phyloP scores from a whole-genome alignment of 2,797 vertebrate species.

The Pelodytes ibericus region DNA sequence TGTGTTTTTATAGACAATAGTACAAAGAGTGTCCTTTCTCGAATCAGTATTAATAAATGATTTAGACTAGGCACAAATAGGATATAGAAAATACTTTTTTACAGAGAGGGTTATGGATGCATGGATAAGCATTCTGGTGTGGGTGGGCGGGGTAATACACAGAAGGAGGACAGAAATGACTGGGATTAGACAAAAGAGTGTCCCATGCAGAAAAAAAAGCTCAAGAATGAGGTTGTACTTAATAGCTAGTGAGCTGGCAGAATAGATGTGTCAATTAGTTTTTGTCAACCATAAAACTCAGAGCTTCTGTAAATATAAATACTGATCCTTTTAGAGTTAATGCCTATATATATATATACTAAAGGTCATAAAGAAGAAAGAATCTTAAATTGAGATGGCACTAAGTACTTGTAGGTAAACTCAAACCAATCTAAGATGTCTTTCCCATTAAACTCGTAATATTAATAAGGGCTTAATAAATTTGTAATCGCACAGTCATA shows the following conservation, averaged over 20 bases:
- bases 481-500: background rate
- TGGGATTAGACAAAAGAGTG: background rate
- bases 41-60: slow-evolving; percentile 27
- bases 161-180: background rate
- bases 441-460: too few relatives aligned
- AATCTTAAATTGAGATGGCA: too few relatives aligned
- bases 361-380: too few relatives aligned
- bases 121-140: background rate
- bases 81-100: background rate
- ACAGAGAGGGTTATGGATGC: background rate
- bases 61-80: background rate
- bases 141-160: background rate
- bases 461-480: background rate
- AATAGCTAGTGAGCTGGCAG: background rate
- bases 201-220: background rate
- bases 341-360: too few relatives aligned
- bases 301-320: background rate
- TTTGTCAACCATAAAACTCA: background rate
- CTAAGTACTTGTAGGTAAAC: too few relatives aligned
- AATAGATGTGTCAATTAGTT: background rate
- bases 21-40: slow-evolving; percentile 17
- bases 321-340: too few relatives aligned
- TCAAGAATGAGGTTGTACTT: background rate
- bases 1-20: slow-evolving; percentile 35
- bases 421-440: too few relatives aligned